Percentiles rank a stretch among this genome's conserved stretches.
Evolutionary conservation across 2,113 vertebrate genomes (phyloP).

Genomic region (Sturnira hondurensis): DNA sequence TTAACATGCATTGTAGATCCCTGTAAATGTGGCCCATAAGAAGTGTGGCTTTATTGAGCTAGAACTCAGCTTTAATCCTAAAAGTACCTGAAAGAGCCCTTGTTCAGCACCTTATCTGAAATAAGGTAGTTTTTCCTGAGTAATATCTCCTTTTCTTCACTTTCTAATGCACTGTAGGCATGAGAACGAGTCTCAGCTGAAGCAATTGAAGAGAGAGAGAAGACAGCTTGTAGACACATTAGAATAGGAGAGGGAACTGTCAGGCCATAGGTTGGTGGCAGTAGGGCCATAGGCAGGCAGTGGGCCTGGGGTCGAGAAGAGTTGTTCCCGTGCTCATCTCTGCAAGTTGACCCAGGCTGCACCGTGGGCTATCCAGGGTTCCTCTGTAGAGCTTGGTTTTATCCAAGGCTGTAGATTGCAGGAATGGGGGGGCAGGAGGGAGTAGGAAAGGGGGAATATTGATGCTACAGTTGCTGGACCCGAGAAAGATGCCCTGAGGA

Average conservation of each 20-base stretch:
- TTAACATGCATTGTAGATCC: not conserved
- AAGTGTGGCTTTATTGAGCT: not conserved
- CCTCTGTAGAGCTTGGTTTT: not conserved
- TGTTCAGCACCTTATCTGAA: not conserved
- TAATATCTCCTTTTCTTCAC: not conserved
- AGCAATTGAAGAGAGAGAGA: not conserved
- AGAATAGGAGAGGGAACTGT: not conserved
- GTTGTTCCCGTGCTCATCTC: not conserved
- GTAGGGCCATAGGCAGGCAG: not conserved
- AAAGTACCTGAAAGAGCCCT: not conserved
- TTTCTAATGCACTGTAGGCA: not conserved
- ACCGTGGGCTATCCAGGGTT: no score
- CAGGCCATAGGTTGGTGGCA: not conserved
- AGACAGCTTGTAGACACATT: not conserved
- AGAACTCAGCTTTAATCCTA: not conserved
- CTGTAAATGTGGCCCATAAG: not conserved
- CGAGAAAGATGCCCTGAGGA: not conserved
- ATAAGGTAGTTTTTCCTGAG: not conserved
- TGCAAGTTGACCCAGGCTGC: not conserved
- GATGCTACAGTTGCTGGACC: not conserved
- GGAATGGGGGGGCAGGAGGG: not conserved
- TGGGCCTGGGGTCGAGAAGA: not conserved
- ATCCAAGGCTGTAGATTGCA: not conserved
- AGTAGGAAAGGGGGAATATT: not conserved
- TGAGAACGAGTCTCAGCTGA: not conserved